Evolutionary conservation across 2,888 invertebrate genomes (phyloP), one percentile per base, ranked within the genome.

Genomic region (Glyphotaelius pellucidus): DNA sequence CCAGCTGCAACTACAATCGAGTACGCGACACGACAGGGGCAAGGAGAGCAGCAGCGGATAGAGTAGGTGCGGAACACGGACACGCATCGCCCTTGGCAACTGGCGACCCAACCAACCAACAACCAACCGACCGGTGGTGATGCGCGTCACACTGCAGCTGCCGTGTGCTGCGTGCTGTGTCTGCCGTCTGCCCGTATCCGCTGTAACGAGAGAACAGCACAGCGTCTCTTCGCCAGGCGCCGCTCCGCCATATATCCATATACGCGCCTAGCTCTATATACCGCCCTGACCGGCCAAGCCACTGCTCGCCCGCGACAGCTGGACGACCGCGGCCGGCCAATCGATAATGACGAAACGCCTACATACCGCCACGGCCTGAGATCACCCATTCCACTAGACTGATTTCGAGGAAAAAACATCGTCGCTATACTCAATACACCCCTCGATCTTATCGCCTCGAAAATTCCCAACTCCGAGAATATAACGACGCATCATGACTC

Each of bases 181-280:
- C 87, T 87, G 52, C 30, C 79, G 90, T 67, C 67, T 67, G 47
- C 47, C 67, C 67, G 81, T 81, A 90, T 67, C 67, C 67, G 67
- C 67, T 67, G 67, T 67, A 31, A 67, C 67, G 67, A 85, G 67
- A 84, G 32, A 25, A 47, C 86, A n/a, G 42, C 86, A 32, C 38
- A 12, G 81, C 81, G n/a, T n/a, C 52, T 42, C 81, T 35, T 84
- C 99, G 99, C 94, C 99, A 97, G 95, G 99, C 99, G 95, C 99
- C 99, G 15, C 99, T 98, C 94, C 98, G 98, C 97, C 35, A 47
- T 47, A 47, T 35, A 88, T 52, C 88, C 87, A 87, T 30, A 81
- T 83, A 83, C 90, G 90, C 90, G 85, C 90, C 85, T 67, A 90
- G 80, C 90, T 86, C 90, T 30, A 42, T 38, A 32, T 32, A 86